Percentiles rank a stretch among this genome's conserved stretches.
Conservation (phyloP, 2,113 vertebrate genomes). For the Hippoglossus stenolepis region DNA sequence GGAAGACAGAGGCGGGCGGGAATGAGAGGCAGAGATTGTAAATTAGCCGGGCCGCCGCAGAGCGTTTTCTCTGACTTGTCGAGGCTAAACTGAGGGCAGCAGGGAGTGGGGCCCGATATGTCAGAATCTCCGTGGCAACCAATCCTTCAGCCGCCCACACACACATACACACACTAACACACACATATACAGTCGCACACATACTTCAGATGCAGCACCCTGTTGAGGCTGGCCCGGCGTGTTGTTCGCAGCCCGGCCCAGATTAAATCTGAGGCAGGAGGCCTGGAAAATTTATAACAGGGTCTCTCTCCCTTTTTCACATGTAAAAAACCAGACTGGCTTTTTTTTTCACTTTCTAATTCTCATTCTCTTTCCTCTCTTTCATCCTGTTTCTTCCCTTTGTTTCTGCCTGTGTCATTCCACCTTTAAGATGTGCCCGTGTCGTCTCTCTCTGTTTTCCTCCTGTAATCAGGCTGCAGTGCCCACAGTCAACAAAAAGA, state of each 20-base stretch:
- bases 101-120: constrained; percentile 81
- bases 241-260: constrained; percentile 71
- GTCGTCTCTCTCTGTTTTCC: constrained; percentile 25
- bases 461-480: constrained; percentile 30
- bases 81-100: constrained; percentile 86
- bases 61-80: constrained; percentile 80
- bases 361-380: neutral
- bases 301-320: constrained; percentile 44
- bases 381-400: neutral
- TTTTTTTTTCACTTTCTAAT: constrained; percentile 16
- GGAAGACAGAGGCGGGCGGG: constrained; percentile 29
- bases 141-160: constrained; percentile 80
- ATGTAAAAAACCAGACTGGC: constrained; percentile 44
- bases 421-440: constrained; percentile 23
- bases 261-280: constrained; percentile 73
- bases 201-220: constrained; percentile 48
- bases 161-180: constrained; percentile 37
- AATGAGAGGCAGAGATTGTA: constrained; percentile 65
- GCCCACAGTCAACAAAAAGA: constrained; percentile 31
- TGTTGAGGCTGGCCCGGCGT: constrained; percentile 44
- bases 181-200: constrained; percentile 32
- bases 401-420: constrained; percentile 11
- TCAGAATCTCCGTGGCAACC: constrained; percentile 84
- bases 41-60: constrained; percentile 74
- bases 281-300: constrained; percentile 56